Evolutionary conservation across 2,888 invertebrate species (phyloP).

Genomic region (Nomada lathburiana): DNA sequence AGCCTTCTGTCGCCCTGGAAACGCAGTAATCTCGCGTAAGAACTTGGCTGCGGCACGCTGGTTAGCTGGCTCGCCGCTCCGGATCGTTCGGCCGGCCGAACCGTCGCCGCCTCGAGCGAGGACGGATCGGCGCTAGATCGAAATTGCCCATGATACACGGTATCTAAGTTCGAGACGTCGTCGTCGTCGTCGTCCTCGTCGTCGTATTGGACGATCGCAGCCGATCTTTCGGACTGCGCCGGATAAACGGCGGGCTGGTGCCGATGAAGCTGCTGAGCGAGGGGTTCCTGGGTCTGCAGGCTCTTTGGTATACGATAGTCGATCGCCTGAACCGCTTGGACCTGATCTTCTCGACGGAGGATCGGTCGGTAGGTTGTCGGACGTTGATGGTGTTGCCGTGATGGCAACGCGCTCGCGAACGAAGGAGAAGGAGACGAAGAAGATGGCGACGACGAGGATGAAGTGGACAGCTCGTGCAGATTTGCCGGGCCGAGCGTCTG

Average conservation of each 20-base stretch:
- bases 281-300: constrained; percentile 67
- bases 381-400: constrained; percentile 72
- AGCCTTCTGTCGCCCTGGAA: constrained; percentile 75
- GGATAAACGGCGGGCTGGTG: constrained; percentile 51
- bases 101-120: background rate
- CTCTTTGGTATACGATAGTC: constrained; percentile 78
- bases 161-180: constrained; percentile 16
- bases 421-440: constrained; percentile 65
- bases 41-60: constrained; percentile 72
- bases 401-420: constrained; percentile 61
- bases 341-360: constrained; percentile 76
- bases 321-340: constrained; percentile 78
- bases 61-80: constrained; percentile 7
- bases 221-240: constrained; percentile 24
- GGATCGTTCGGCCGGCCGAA: background rate
- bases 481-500: constrained; percentile 73
- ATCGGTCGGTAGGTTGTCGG: constrained; percentile 81
- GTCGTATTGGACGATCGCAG: constrained; percentile 31
- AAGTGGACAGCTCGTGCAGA: constrained; percentile 66
- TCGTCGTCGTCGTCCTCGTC: constrained; percentile 38
- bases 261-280: constrained; percentile 66
- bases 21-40: constrained; percentile 75
- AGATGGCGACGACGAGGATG: constrained; percentile 57
- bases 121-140: background rate
- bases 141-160: constrained; percentile 37